phyloP scores from a whole-genome alignment of 2,888 invertebrate genomes.

The Pelosia muscerda region DNA sequence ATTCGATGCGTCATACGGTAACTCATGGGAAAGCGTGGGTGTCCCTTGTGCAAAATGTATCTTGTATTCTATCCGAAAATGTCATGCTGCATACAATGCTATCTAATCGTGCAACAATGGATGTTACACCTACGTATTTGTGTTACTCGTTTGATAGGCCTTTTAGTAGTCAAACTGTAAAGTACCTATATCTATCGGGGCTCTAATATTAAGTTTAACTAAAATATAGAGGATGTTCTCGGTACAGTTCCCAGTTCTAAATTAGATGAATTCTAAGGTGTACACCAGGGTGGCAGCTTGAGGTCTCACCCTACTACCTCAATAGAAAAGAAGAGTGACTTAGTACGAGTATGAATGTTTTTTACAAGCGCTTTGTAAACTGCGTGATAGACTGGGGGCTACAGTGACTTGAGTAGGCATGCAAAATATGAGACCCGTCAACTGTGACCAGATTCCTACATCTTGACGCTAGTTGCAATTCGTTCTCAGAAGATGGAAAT shows the following conservation, averaged over 20 bases:
- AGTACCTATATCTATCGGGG: background rate
- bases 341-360: too few relatives aligned
- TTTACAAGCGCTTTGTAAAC: background rate
- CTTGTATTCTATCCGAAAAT: constrained; percentile 8
- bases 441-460: too few relatives aligned
- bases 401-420: too few relatives aligned
- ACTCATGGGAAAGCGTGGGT: constrained; percentile 19
- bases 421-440: too few relatives aligned
- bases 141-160: background rate
- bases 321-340: too few relatives aligned
- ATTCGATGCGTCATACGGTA: constrained; percentile 16
- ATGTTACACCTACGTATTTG: constrained; percentile 8
- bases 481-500: too few relatives aligned
- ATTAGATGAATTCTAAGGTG: too few relatives aligned
- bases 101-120: constrained; percentile 14
- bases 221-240: background rate
- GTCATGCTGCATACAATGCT: constrained; percentile 13
- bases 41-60: constrained; percentile 21
- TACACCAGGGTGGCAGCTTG: too few relatives aligned
- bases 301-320: too few relatives aligned
- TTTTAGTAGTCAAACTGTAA: background rate
- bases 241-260: background rate
- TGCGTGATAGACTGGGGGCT: background rate
- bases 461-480: too few relatives aligned
- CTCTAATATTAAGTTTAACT: background rate